phyloP scores from a whole-genome alignment of 2,113 vertebrate genomes.

The Steatornis caripensis region DNA sequence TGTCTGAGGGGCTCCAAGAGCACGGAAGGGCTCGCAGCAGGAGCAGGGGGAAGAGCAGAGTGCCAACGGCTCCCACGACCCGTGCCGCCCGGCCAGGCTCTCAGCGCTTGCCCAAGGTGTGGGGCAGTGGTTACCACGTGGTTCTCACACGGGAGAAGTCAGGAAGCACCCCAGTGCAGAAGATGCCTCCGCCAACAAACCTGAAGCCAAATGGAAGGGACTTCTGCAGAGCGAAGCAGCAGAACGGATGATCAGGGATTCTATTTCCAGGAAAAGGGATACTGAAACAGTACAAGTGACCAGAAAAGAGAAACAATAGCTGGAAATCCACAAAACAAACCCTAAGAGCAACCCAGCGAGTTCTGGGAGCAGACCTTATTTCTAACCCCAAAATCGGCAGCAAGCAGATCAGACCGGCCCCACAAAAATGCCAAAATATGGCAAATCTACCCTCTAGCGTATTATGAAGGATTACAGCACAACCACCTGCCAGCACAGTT shows the following conservation, averaged over 20 bases:
- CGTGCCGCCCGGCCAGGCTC: no score
- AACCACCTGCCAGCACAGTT: no score
- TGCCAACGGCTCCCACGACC: neutral
- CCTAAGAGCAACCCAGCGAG: neutral
- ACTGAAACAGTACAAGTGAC: neutral
- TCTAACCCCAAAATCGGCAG: neutral
- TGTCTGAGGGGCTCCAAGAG: accelerated
- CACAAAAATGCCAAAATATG: neutral
- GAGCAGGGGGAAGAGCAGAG: neutral
- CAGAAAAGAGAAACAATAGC: neutral
- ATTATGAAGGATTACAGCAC: neutral
- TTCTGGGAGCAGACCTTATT: neutral
- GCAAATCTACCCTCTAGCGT: neutral
- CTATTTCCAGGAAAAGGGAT: neutral
- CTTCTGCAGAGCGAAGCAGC: neutral
- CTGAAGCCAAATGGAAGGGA: neutral
- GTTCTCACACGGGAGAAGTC: neutral
- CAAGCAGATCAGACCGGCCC: neutral
- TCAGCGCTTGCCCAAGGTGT: accelerated
- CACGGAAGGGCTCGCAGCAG: accelerated
- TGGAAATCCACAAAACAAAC: neutral
- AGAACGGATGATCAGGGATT: neutral
- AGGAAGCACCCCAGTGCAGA: neutral
- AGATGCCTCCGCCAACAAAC: neutral
- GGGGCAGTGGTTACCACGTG: accelerated